Evolutionary conservation across 2,113 vertebrate genomes (phyloP).

Genomic region (Pseudorectes ferrugineus): DNA sequence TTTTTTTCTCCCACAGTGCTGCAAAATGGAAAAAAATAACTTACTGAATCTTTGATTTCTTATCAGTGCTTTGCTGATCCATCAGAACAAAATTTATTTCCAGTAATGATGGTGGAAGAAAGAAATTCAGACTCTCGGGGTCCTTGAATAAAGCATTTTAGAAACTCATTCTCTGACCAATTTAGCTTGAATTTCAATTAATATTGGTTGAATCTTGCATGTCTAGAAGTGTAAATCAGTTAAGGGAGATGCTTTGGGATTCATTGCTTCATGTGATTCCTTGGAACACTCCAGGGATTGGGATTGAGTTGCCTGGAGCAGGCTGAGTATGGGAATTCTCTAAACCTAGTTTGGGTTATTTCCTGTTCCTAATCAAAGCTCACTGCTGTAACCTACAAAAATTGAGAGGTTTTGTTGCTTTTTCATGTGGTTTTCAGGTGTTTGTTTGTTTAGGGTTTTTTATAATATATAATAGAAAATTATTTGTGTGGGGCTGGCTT

Average conservation of each 20-base stretch:
- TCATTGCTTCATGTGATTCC: not conserved
- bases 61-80: not conserved
- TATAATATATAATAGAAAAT: not conserved
- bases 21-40: not conserved
- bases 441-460: accelerated
- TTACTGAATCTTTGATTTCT: not conserved
- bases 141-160: not conserved
- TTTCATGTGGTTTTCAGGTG: accelerated
- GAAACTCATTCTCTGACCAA: not conserved
- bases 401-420: not conserved
- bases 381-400: not conserved
- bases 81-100: not conserved
- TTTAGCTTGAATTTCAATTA: not conserved
- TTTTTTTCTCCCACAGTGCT: not conserved
- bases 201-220: not conserved
- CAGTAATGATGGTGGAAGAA: not conserved
- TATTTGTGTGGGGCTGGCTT: not conserved
- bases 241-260: not conserved
- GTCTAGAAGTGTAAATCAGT: not conserved
- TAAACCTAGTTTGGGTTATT: not conserved
- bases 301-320: not conserved
- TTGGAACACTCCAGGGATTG: not conserved
- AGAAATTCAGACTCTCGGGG: not conserved
- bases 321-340: not conserved
- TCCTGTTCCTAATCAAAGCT: not conserved